phyloP scores from a whole-genome alignment of 1,140 invertebrate genomes.

The Cyclina sinensis region DNA sequence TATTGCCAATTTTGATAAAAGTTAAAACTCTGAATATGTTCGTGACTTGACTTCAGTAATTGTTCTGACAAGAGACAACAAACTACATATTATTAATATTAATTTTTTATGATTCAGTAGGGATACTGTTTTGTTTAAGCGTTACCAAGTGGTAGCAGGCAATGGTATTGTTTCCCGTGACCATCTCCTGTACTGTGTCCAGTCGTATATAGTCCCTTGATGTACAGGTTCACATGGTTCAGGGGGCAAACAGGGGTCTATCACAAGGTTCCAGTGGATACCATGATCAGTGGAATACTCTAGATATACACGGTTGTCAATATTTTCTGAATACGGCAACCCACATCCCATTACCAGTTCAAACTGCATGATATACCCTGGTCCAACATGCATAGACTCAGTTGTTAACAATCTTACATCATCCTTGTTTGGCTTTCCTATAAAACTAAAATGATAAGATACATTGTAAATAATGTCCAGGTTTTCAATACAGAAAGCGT shows the following conservation, averaged over 20 bases:
- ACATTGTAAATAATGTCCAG: no score
- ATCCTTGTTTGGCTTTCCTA: constrained; percentile 72
- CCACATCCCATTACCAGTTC: constrained; percentile 87
- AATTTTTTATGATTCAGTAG: no score
- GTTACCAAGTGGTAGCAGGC: constrained; percentile 86
- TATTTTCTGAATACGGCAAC: constrained; percentile 73
- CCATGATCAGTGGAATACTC: constrained; percentile 88
- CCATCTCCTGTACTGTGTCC: constrained; percentile 86
- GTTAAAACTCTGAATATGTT: no score
- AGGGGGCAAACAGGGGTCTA: constrained; percentile 85
- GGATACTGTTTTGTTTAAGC: no score
- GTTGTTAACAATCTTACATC: constrained; percentile 84
- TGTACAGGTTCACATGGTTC: constrained; percentile 83
- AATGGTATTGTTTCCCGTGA: constrained; percentile 85
- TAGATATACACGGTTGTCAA: constrained; percentile 84
- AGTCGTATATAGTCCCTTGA: constrained; percentile 86
- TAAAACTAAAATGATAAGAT: constrained; percentile 76
- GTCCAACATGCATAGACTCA: constrained; percentile 86
- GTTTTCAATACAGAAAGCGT: no score
- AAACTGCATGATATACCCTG: constrained; percentile 87
- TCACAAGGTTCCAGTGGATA: constrained; percentile 85
- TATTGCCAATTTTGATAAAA: no score
- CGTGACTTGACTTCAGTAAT: no score
- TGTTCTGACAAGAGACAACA: no score
- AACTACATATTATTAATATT: no score